Evolutionary conservation across 2,797 vertebrate species (phyloP).

Genomic region (Rhinatrema bivittatum): DNA sequence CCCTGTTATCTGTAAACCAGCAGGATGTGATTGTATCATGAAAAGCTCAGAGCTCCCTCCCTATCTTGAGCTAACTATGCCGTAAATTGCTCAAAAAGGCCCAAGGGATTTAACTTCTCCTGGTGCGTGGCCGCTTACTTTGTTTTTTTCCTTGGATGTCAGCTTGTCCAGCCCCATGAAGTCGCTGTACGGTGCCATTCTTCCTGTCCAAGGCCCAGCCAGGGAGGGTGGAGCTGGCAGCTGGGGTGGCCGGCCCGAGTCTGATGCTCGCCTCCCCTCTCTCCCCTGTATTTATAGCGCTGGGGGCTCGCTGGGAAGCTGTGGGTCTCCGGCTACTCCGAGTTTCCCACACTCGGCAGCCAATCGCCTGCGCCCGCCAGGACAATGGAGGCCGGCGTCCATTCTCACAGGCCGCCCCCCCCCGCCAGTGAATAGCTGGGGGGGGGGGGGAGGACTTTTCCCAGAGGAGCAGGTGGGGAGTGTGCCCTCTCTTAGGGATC

Average conservation of each 20-base stretch:
- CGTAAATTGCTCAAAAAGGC: no score
- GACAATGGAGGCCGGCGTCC: conserved; percentile 52
- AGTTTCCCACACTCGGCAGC: conserved; percentile 71
- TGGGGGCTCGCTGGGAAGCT: not conserved
- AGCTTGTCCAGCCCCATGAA: conserved; percentile 41
- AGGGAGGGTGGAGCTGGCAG: conserved; percentile 28
- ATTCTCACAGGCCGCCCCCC: conserved; percentile 67
- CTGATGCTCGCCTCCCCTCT: no score
- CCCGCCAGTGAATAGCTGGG: conserved; percentile 40
- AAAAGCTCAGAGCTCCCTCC: no score
- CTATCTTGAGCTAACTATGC: no score
- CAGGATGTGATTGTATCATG: no score
- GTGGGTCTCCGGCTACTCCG: conserved; percentile 46
- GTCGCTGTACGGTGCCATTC: conserved; percentile 69
- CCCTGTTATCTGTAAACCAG: no score
- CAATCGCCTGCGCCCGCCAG: conserved; percentile 44
- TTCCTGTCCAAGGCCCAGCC: conserved; percentile 7
- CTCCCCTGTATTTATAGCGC: conserved; percentile 59
- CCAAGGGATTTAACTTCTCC: not conserved
- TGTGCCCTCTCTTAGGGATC: conserved; percentile 21
- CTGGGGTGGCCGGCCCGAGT: conserved; percentile 10
- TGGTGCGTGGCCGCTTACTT: conserved; percentile 55
- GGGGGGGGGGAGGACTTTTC: conserved; percentile 42
- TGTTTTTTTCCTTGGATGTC: conserved; percentile 61
- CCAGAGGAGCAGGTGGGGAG: conserved; percentile 55